These are phyloP conservation scores for Rhynchophorus ferrugineus DNA, from an alignment of 1,140 invertebrate genomes.

Conservation along the genomic window DNA sequence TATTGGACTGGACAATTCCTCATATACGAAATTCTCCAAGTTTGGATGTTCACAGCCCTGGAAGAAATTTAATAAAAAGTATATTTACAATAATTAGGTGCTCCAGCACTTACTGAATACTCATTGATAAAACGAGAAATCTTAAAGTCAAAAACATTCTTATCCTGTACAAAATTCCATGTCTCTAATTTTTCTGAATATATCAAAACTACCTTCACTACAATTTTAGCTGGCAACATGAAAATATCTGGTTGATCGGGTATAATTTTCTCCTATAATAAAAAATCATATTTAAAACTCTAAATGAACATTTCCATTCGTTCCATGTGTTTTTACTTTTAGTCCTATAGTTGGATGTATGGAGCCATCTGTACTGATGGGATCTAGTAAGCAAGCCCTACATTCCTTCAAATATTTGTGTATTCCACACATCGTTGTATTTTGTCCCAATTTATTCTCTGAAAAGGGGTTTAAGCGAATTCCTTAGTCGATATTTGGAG, in stretches of 20 bases:
- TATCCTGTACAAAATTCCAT: constrained; percentile 26
- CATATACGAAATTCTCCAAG: constrained; percentile 23
- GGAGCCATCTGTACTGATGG: constrained; percentile 21
- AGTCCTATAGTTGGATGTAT: constrained; percentile 27
- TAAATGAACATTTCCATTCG: not conserved
- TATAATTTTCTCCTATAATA: constrained; percentile 15
- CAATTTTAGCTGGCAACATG: constrained; percentile 13
- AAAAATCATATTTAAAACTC: not conserved
- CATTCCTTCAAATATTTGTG: constrained; percentile 13
- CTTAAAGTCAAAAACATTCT: constrained; percentile 27
- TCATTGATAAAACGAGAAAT: constrained; percentile 26
- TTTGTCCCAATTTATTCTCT: constrained; percentile 11
- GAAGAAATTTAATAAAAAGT: constrained; percentile 5
- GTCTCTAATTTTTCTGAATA: constrained; percentile 22
- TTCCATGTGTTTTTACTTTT: constrained; percentile 25
- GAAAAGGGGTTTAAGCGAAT: not conserved
- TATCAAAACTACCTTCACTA: constrained; percentile 20
- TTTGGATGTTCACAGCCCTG: constrained; percentile 28
- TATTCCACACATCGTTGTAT: constrained; percentile 12
- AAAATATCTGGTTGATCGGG: constrained; percentile 14
- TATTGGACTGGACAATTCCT: constrained; percentile 20
- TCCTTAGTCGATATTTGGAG: no score
- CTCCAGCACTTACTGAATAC: constrained; percentile 22
- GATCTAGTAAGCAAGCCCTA: constrained; percentile 15
- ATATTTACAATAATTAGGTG: no score